phyloP scores from a whole-genome alignment of 2,888 invertebrate genomes.

The Arctia plantaginis region DNA sequence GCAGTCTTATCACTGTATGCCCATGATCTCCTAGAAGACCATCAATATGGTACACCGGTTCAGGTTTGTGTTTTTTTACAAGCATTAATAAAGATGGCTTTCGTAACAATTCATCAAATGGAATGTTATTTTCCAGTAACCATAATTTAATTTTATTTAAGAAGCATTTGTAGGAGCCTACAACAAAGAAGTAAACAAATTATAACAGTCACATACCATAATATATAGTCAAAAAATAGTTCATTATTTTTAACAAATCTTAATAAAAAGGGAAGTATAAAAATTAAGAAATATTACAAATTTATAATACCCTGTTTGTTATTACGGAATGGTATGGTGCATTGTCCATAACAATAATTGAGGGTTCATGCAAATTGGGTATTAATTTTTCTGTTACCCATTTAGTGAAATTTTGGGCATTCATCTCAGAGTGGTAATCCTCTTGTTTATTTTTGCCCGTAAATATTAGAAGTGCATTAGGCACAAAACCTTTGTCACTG shows the following conservation, averaged over 20 bases:
- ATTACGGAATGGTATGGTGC: too few species aligned
- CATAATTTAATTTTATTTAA: too few species aligned
- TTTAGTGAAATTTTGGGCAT: conserved; percentile 41
- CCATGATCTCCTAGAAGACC: too few species aligned
- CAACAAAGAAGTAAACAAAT: neutral
- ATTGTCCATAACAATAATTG: too few species aligned
- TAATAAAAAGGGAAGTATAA: neutral
- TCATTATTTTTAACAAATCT: neutral
- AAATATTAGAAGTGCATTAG: conserved; percentile 42
- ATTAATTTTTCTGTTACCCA: conserved; percentile 39
- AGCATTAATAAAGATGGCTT: conserved; percentile 41
- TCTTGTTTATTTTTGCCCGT: conserved; percentile 38
- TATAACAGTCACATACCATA: neutral
- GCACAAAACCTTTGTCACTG: conserved; percentile 44
- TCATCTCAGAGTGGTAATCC: conserved; percentile 48
- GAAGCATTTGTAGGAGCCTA: neutral
- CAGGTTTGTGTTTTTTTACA: conserved; percentile 33
- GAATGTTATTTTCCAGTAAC: conserved; percentile 13
- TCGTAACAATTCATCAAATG: conserved; percentile 32
- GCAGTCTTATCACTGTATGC: too few species aligned
- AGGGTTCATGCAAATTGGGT: conserved; percentile 31
- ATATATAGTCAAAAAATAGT: too few species aligned
- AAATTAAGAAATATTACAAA: too few species aligned
- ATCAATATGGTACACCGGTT: conserved; percentile 42
- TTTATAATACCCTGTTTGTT: conserved; percentile 8